Base-by-base conservation (phyloP, 2,797 vertebrate species). In the Molossus alvarezi region DNA sequence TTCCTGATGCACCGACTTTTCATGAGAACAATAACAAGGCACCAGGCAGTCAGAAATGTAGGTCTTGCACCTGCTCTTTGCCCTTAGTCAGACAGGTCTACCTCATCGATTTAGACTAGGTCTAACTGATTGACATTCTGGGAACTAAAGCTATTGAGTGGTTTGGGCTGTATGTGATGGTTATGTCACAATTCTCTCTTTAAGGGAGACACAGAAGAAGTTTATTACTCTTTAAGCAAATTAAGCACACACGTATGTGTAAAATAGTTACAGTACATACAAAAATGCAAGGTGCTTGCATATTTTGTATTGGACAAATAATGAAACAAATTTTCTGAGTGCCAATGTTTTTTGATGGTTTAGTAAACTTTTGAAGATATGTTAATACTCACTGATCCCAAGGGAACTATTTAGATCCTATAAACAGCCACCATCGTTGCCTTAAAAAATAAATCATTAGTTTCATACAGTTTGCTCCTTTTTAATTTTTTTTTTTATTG, bases 21-120 rank as follows among this genome's bases (percentile, higher is more conserved):
- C 97, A 85, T 98, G 98, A 98, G 97, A 97, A 97, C 98, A 98
- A 98, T 98, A 98, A 98, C 96, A 98, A 98, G 98, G 97, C 96
- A 96, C 97, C 95, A 97, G 98, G 82, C 91, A 96, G 97, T 96
- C 95, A 98, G 97, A 97, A 98, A 98, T 98, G 90, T 37, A 91
- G 96, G 87, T 93, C 94, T 98, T 91, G 48, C 90, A 98, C 89
- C 97, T 98, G 96, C 96, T 98, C 95, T 98, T 97, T 97, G 97
- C 96, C 95, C 97, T 98, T 92, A 92, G 95, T 96, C 88, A 97
- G 98, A 98, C 91, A 85, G 91, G 15, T 80, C 82, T 48, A n/a
- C 33, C 72, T 88, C 53, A 76, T 15, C 9, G 11, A 90, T 95
- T 96, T 88, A 85, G 94, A 72, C 92, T 96, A 72, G 72, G 80